Conservation (phyloP, 2,113 vertebrate genomes). For the Dipodomys ordii region DNA sequence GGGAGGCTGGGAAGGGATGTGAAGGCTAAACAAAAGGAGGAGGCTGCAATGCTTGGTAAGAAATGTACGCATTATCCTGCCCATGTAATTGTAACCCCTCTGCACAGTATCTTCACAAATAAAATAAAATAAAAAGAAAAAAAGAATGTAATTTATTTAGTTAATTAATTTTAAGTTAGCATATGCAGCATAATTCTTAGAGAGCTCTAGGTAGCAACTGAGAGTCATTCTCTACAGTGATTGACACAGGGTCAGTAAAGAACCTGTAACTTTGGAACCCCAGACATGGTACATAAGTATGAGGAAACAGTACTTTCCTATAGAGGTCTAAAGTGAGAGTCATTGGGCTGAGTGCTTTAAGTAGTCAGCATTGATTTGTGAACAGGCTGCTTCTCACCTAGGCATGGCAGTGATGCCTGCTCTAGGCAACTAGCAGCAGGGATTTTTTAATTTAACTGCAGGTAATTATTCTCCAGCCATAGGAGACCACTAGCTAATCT, state of each 20-base stretch:
- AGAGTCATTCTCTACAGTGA: neutral
- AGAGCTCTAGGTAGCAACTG: neutral
- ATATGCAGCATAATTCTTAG: constrained; percentile 33
- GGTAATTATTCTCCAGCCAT: constrained; percentile 18
- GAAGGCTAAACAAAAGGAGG: no score
- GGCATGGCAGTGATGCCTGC: neutral
- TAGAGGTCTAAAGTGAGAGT: neutral
- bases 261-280: neutral
- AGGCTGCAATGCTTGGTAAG: no score
- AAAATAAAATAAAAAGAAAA: no score
- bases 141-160: neutral
- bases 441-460: constrained; percentile 44
- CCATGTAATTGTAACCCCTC: no score
- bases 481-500: constrained; percentile 33
- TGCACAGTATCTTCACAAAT: no score
- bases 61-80: no score
- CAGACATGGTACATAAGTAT: neutral
- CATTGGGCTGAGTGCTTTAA: neutral
- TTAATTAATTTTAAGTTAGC: neutral
- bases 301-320: neutral
- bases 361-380: constrained; percentile 33
- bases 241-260: neutral
- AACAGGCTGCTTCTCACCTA: neutral
- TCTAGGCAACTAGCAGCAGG: neutral
- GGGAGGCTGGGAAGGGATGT: no score